Evolutionary conservation across 2,113 vertebrate species (phyloP), one percentile per base, ranked within the genome.

Genomic region (human (Homo sapiens)): DNA sequence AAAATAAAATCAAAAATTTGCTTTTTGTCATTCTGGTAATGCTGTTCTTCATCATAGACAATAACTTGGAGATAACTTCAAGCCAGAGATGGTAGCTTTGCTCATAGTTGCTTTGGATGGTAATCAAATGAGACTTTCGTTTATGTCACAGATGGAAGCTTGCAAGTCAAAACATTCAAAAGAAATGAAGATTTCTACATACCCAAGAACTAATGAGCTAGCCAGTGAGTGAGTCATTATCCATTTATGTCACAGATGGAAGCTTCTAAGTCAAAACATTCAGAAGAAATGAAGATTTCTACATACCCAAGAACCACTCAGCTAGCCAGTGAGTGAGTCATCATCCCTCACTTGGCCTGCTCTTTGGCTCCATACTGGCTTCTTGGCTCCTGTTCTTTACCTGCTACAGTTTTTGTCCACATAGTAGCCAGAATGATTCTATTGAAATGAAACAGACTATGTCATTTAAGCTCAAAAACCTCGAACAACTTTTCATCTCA

Each of bases 1-100:
- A 52, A 84, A 93, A 90, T 93, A 95, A 96, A 95, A 93, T 70
- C 35, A 52, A 97, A 86, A 95, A 38, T 76, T 89, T 93, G 83
- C 75, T 82, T 95, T 97, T 79, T 86, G 59, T 92, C 66, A 83
- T 95, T 96, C 73, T 66, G 38, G 5, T 68, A 89, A 90, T 76
- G 16, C 27, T 89, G 23, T 90, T 95, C 70, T 84, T 90, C 80
- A 90, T 78, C n/a, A 83, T 6, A 96, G 23, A 57, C 55, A 90
- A 52, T 92, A 78, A 55, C 0, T 13, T 88, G 32, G 45, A 96
- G 32, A 78, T 81, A 70, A 93, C 94, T 96, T 97, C 68, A 81
- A 93, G 35, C 23, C 59, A 72, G 5, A 52, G 25, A 17, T 92
- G 14, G 20, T 72, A 76, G 68, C 11, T 96, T 92, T 94, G 18